Percentiles rank a stretch among this genome's conserved stretches.
Conservation (phyloP, 2,797 vertebrate species). For the Cuniculus paca region DNA sequence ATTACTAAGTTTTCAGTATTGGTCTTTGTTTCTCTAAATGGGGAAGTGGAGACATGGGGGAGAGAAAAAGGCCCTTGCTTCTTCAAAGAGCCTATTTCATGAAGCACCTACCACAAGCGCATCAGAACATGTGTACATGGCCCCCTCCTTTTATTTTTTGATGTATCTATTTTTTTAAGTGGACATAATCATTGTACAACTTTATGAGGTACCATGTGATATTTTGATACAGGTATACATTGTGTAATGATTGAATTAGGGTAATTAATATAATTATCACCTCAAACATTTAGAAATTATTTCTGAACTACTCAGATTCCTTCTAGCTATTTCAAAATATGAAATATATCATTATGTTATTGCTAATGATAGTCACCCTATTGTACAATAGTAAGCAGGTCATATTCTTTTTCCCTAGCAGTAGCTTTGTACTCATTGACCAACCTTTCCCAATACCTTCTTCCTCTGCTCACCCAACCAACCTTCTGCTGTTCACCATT, state of each 20-base stretch:
- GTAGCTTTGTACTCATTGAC: not conserved
- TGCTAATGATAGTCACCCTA: not conserved
- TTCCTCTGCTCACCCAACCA: not conserved
- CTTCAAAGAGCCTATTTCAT: not conserved
- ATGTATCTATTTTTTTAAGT: not conserved
- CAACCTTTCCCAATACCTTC: not conserved
- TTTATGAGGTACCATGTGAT: not conserved
- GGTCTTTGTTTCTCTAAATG: not conserved
- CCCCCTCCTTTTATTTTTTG: not conserved
- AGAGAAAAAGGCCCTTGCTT: not conserved
- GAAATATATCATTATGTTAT: too few relatives aligned
- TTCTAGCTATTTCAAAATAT: not conserved
- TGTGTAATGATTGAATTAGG: not conserved
- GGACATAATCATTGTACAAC: not conserved
- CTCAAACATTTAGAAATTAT: not conserved
- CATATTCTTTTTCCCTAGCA: not conserved
- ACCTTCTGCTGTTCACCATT: not conserved
- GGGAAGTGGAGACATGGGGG: fast-evolving
- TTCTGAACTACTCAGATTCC: not conserved
- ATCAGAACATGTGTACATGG: not conserved
- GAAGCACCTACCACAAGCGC: not conserved
- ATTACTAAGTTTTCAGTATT: not conserved
- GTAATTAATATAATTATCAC: not conserved
- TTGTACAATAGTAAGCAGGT: not conserved
- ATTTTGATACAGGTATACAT: not conserved